Percentiles rank a stretch among this genome's conserved stretches.
Evolutionary conservation across 2,888 invertebrate species (phyloP).

Genomic region (Siphonodentalium dalli): DNA sequence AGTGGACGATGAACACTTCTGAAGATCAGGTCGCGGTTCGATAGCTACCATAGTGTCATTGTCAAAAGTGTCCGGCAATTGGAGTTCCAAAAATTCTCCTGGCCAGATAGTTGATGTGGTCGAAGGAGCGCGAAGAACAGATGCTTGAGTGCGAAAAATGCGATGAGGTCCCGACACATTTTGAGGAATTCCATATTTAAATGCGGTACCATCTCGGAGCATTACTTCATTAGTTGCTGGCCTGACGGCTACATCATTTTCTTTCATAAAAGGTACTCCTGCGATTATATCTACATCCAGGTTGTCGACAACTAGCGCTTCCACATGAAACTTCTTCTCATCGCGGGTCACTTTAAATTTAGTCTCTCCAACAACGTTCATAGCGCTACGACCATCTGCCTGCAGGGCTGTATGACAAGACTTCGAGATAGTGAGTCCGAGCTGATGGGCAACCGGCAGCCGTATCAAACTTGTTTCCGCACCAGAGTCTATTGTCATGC

Average conservation of each 20-base stretch:
- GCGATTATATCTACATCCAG: constrained; percentile 17
- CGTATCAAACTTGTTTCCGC: constrained; percentile 7
- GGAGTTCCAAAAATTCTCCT: too few species aligned
- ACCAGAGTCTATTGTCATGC: too few species aligned
- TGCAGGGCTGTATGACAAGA: constrained; percentile 1
- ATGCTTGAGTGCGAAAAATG: constrained; percentile 7
- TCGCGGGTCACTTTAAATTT: neutral
- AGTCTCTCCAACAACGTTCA: too few species aligned
- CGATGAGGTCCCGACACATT: neutral
- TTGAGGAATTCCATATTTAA: neutral
- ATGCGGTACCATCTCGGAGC: neutral
- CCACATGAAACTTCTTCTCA: too few species aligned
- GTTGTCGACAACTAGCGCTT: too few species aligned
- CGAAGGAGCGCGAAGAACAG: neutral
- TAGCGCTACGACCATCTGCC: constrained; percentile 10
- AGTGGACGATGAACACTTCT: too few species aligned
- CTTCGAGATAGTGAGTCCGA: neutral
- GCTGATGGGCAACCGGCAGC: too few species aligned
- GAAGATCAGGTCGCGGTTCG: constrained; percentile 6
- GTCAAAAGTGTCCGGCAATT: neutral
- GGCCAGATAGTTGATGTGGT: constrained; percentile 10
- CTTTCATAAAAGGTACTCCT: constrained; percentile 16
- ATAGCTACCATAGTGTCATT: neutral
- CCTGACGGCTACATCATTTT: constrained; percentile 21
- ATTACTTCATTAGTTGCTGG: too few species aligned